These are phyloP conservation scores for Loripinus fragilis DNA, from an alignment of 2,888 invertebrate species.

Conservation along the genomic window DNA sequence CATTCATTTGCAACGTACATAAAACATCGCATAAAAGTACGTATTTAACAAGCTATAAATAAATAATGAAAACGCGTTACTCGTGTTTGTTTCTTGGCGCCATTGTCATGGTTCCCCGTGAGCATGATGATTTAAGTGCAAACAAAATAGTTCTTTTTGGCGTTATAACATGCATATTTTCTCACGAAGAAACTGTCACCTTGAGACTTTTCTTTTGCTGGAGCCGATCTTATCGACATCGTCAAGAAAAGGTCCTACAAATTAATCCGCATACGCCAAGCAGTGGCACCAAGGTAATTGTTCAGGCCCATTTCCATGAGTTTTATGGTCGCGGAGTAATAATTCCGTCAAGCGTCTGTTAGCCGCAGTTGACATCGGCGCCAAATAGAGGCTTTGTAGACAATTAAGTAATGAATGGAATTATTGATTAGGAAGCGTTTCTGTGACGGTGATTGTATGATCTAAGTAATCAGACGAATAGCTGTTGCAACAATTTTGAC, in stretches of 20 bases:
- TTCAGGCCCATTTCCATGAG: constrained; percentile 12
- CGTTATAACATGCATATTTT: neutral
- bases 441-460: neutral
- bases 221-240: neutral
- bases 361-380: constrained; percentile 50
- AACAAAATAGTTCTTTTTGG: neutral
- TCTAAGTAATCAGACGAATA: neutral
- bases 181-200: neutral
- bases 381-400: constrained; percentile 52
- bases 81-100: neutral
- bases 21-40: too few relatives aligned
- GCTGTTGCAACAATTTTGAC: neutral
- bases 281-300: neutral
- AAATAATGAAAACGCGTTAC: neutral
- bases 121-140: neutral
- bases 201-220: neutral
- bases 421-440: constrained; percentile 38
- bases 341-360: constrained; percentile 20
- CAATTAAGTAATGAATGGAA: constrained; percentile 58
- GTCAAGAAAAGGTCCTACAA: constrained; percentile 1
- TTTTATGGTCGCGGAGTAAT: constrained; percentile 1
- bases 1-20: too few relatives aligned
- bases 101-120: neutral
- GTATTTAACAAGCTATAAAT: too few relatives aligned
- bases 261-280: neutral